Percentiles rank a stretch among this genome's conserved stretches.
These are phyloP conservation scores for Lasioglossum villosulum DNA, from an alignment of 2,888 invertebrate genomes.

Conservation along the genomic window DNA sequence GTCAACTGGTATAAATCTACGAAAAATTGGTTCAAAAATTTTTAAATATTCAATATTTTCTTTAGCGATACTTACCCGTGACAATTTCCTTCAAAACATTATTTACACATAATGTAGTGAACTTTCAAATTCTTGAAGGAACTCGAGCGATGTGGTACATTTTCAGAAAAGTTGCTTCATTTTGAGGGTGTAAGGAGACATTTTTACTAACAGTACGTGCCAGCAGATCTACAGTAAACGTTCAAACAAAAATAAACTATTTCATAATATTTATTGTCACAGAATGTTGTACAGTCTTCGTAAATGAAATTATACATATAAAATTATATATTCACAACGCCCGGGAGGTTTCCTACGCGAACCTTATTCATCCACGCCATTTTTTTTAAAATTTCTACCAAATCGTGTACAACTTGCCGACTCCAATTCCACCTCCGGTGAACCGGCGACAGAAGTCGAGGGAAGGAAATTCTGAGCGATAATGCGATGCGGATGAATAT, in stretches of 20 bases:
- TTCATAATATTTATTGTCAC: not conserved
- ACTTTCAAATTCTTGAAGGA: not conserved
- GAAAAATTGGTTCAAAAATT: no score
- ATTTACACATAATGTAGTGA: not conserved
- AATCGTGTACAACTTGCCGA: not conserved
- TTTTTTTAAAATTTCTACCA: not conserved
- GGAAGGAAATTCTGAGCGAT: slow-evolving; percentile 30
- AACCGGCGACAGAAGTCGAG: not conserved
- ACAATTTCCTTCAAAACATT: not conserved
- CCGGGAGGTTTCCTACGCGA: not conserved
- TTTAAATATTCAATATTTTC: no score
- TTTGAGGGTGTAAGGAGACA: not conserved
- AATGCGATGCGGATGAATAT: slow-evolving; percentile 42
- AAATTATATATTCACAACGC: not conserved
- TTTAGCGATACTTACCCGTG: not conserved
- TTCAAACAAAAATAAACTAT: not conserved
- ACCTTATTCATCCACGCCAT: not conserved
- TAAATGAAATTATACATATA: not conserved
- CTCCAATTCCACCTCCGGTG: not conserved
- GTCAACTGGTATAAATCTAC: not conserved
- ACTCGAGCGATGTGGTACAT: not conserved
- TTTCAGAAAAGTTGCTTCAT: not conserved
- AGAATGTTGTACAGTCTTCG: not conserved
- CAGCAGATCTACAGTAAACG: not conserved
- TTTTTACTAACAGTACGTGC: not conserved